phyloP scores from a whole-genome alignment of 2,797 vertebrate species.

The Buphagus erythrorhynchus region DNA sequence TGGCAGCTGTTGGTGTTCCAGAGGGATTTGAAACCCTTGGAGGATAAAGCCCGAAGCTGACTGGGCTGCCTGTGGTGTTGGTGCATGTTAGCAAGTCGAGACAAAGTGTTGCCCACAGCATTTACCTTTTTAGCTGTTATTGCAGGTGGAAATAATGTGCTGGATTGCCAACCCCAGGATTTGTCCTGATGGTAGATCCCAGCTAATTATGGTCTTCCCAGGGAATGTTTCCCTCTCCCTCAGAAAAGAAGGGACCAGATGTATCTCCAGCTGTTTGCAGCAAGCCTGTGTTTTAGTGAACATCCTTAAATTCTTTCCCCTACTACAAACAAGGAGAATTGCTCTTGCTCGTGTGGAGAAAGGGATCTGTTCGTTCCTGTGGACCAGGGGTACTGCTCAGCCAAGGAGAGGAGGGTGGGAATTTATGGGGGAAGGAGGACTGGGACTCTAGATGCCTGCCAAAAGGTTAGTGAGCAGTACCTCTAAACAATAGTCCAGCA shows the following conservation, averaged over 20 bases:
- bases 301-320: not conserved
- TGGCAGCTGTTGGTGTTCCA: not conserved
- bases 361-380: not conserved
- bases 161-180: not conserved
- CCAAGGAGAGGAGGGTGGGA: not conserved
- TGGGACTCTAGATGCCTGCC: not conserved
- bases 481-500: not conserved
- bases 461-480: not conserved
- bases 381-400: not conserved
- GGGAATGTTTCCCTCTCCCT: not conserved
- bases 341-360: not conserved
- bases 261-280: not conserved
- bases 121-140: not conserved
- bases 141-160: fast-evolving
- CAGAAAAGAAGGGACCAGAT: not conserved
- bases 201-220: not conserved
- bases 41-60: not conserved
- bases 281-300: not conserved
- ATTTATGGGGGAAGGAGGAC: not conserved
- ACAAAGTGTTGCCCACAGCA: not conserved
- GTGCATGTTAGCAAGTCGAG: fast-evolving
- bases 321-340: fast-evolving
- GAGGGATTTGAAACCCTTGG: not conserved
- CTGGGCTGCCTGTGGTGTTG: not conserved
- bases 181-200: not conserved